Evolutionary conservation across 2,113 vertebrate species (phyloP), one percentile per base, ranked within the genome.

Genomic region (Conger conger): DNA sequence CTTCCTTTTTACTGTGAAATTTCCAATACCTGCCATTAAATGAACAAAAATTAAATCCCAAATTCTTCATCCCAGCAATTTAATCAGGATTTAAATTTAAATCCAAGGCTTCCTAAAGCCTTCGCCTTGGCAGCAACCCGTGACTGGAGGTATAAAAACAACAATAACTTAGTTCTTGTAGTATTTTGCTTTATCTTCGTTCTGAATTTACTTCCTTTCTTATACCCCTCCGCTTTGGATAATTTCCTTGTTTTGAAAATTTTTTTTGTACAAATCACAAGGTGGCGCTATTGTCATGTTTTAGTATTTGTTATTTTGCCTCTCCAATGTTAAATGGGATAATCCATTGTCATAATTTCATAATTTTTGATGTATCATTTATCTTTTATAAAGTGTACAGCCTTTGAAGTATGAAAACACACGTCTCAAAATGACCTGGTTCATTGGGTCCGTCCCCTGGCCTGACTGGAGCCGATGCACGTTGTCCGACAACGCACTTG

Each of bases 1-100:
- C 89, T 83, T 92, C 90, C 89, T 92, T 92, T 88, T 92, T 91
- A 89, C 88, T 92, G 89, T 92, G 90, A 90, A 92, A 92, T 91
- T 92, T 92, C 91, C 91, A 92, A 86, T 90, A 91, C 87, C 91
- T 90, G 84, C 91, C 88, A 92, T 92, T 91, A 91, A 91, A 90
- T 83, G 89, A 89, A 82, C 88, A 86, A 82, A 90, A 88, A 90
- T 89, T 87, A 82, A 81, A 84, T 87, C 82, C 85, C 57, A 87
- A 89, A 91, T 89, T 88, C 87, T 85, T 87, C 91, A 92, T 92
- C 90, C 88, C 91, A 91, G 88, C 91, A 87, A 84, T 85, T 86
- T 81, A 87, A 83, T 87, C 89, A 63, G 82, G 86, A 83, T 79
- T 78, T 78, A 54, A 84, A 85, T 81, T 77, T 40, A 90, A 86